Evolutionary conservation across 1,140 invertebrate genomes (phyloP).

Genomic region (Tenebrio molitor): DNA sequence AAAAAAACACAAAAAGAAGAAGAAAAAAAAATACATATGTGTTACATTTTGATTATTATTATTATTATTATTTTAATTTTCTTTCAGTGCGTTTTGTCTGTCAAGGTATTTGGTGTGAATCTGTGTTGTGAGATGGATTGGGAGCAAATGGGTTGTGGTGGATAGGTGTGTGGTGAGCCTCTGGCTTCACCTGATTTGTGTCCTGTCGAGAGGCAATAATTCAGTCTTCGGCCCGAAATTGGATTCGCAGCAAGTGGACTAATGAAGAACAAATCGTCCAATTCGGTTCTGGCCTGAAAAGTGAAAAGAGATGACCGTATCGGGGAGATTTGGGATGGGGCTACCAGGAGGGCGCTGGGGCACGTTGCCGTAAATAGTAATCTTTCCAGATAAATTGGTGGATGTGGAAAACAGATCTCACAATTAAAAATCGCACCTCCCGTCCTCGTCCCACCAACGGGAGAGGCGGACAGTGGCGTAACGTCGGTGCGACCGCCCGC

Average conservation of each 20-base stretch:
- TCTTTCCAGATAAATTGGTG: slow-evolving; percentile 54
- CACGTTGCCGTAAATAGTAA: slow-evolving; percentile 53
- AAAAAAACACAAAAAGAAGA: no score
- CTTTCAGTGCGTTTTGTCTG: no score
- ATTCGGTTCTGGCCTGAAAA: not conserved
- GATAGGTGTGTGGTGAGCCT: no score
- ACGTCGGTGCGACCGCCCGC: slow-evolving; percentile 54
- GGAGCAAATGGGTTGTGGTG: no score
- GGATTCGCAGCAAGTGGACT: not conserved
- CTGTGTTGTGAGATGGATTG: no score
- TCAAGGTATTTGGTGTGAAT: no score
- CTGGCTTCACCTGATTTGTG: not conserved
- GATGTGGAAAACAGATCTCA: slow-evolving; percentile 51
- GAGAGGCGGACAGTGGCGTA: slow-evolving; percentile 55
- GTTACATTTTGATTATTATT: no score
- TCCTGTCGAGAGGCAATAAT: not conserved
- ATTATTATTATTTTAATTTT: no score
- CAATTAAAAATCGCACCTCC: slow-evolving; percentile 42
- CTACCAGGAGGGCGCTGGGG: slow-evolving; percentile 1
- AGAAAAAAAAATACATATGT: no score
- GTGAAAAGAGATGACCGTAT: not conserved
- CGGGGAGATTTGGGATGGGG: not conserved
- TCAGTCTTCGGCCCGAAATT: not conserved
- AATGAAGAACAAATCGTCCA: slow-evolving; percentile 5
- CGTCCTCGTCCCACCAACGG: slow-evolving; percentile 26